phyloP scores from a whole-genome alignment of 2,888 invertebrate genomes.

The Pristionchus entomophagus region DNA sequence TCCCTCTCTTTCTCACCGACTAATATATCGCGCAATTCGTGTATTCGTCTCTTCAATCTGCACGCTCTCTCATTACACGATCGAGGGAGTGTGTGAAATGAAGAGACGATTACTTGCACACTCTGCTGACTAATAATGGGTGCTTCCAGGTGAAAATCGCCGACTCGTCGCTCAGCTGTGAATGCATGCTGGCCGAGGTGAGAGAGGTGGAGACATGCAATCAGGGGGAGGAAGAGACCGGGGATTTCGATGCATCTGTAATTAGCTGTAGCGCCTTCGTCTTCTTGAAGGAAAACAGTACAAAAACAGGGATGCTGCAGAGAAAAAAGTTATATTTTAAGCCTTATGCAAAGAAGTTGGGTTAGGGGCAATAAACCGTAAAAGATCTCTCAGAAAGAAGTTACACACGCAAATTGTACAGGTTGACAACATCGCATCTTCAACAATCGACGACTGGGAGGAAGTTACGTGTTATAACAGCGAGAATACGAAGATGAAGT shows the following conservation, averaged over 20 bases:
- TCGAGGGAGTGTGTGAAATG: too few relatives aligned
- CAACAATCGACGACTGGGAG: conserved; percentile 46
- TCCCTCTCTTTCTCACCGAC: neutral
- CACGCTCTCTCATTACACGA: too few relatives aligned
- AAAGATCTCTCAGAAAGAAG: too few relatives aligned
- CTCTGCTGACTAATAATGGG: neutral
- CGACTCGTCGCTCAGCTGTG: conserved; percentile 32
- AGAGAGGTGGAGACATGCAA: neutral
- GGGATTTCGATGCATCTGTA: neutral
- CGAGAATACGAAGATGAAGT: conserved; percentile 10
- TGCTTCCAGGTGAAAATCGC: conserved; percentile 40
- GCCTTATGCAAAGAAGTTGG: too few relatives aligned
- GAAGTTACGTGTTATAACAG: neutral
- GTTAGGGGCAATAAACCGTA: too few relatives aligned
- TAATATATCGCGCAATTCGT: too few relatives aligned
- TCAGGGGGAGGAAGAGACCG: neutral
- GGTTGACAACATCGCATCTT: conserved; percentile 43
- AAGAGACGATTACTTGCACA: too few relatives aligned
- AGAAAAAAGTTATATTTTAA: too few relatives aligned
- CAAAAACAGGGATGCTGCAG: too few relatives aligned
- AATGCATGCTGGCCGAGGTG: conserved; percentile 44
- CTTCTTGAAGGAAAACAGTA: too few relatives aligned
- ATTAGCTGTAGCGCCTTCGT: neutral
- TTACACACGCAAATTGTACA: neutral
- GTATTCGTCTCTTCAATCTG: too few relatives aligned